Evolutionary conservation across 2,113 vertebrate species (phyloP).

Genomic region (Colius striatus): DNA sequence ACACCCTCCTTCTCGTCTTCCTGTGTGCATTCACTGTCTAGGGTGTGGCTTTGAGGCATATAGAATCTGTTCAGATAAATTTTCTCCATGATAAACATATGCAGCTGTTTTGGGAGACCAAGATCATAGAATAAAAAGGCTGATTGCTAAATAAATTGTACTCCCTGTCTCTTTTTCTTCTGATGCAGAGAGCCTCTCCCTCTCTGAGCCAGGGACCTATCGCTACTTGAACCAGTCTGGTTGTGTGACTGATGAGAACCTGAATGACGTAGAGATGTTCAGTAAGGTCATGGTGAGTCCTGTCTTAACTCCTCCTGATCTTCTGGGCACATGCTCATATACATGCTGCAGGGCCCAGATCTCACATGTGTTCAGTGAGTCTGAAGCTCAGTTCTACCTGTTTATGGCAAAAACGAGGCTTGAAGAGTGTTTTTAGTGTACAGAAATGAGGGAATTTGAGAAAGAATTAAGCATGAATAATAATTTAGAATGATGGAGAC

Average conservation of each 20-base stretch:
- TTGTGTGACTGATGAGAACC: conserved; percentile 82
- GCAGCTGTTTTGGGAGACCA: background rate
- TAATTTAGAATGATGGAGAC: background rate
- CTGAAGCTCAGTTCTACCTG: background rate
- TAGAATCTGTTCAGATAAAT: background rate
- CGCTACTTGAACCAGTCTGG: conserved; percentile 89
- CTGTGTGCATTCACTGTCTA: background rate
- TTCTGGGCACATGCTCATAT: background rate
- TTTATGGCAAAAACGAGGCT: background rate
- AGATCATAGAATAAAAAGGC: background rate
- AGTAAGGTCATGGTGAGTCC: conserved; percentile 88
- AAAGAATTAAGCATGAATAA: background rate
- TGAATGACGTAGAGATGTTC: conserved; percentile 87
- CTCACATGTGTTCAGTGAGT: background rate
- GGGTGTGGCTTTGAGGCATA: background rate
- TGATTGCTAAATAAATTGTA: background rate
- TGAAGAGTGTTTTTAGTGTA: background rate
- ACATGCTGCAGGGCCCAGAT: background rate
- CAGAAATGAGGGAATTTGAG: background rate
- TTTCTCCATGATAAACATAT: background rate
- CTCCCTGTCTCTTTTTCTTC: background rate
- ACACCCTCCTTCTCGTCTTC: background rate
- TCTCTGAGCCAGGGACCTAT: conserved; percentile 83
- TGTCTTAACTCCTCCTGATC: background rate
- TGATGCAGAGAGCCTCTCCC: conserved; percentile 82